Conservation (phyloP, 2,888 invertebrate species). For the Drosophila emarginata region DNA sequence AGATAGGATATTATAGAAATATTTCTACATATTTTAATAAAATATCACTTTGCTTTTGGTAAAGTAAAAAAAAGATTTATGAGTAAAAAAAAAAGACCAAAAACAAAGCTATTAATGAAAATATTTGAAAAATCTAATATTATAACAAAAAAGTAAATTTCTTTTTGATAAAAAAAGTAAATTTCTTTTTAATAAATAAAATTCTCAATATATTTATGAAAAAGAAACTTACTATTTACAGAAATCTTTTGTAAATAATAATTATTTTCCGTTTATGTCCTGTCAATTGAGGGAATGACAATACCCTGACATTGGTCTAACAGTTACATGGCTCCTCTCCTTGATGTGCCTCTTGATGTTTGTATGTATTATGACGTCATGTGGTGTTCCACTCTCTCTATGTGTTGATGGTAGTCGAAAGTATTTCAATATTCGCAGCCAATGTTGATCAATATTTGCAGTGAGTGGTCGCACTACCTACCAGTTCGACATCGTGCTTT, state of each 20-base stretch:
- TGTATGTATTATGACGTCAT: neutral
- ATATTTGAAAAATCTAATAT: no score
- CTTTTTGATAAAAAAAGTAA: no score
- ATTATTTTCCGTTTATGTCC: neutral
- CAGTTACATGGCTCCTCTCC: neutral
- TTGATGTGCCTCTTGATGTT: neutral
- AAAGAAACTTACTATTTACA: no score
- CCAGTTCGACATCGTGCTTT: conserved; percentile 15
- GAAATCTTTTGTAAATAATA: neutral
- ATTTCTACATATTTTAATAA: no score
- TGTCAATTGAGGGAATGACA: neutral
- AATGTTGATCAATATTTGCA: conserved; percentile 68
- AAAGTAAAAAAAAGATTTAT: no score
- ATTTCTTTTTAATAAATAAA: no score
- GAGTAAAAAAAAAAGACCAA: no score
- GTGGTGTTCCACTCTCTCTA: neutral
- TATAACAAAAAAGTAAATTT: no score
- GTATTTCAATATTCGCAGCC: conserved; percentile 69
- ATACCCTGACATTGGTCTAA: neutral
- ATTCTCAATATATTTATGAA: no score
- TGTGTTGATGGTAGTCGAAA: conserved; percentile 23
- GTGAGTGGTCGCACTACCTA: conserved; percentile 9
- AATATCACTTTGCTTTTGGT: no score
- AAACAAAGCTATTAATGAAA: no score
- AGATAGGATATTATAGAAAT: no score